These are phyloP conservation scores for Laothoe populi DNA, from an alignment of 2,888 invertebrate genomes.

Conservation along the genomic window DNA sequence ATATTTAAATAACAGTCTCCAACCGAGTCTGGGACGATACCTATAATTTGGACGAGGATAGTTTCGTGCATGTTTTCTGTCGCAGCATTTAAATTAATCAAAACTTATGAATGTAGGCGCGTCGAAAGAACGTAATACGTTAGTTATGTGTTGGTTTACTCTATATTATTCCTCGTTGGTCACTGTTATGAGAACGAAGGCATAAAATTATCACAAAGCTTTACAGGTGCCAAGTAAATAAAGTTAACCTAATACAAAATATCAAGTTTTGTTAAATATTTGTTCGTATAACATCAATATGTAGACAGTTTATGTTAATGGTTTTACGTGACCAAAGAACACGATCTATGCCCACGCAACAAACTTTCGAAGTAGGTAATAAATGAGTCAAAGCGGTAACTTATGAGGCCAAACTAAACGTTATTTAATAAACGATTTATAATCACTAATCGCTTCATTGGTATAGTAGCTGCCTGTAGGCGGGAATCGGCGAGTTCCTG, in stretches of 20 bases:
- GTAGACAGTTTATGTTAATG: constrained; percentile 7
- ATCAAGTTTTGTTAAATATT: neutral
- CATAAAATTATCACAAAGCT: neutral
- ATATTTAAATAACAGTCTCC: constrained; percentile 7
- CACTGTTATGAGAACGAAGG: no score
- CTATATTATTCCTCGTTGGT: no score
- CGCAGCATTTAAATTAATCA: neutral
- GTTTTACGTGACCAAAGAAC: neutral
- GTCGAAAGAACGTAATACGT: neutral
- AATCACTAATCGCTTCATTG: neutral
- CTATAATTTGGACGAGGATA: neutral
- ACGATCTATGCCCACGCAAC: constrained; percentile 10
- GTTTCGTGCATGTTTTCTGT: neutral
- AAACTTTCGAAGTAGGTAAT: constrained; percentile 9
- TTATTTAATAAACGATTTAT: neutral
- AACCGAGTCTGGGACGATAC: constrained; percentile 1
- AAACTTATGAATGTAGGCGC: neutral
- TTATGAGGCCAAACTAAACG: neutral
- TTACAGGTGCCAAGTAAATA: neutral
- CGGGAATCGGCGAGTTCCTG: no score
- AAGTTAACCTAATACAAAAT: neutral
- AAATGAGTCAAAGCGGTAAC: constrained; percentile 10
- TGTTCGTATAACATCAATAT: neutral
- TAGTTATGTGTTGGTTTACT: neutral
- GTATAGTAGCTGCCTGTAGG: no score